A percentile compares a stretch with the other conserved stretches of the same genome.
Conservation (phyloP, 2,888 invertebrate genomes). For the Cerastoderma edule region DNA sequence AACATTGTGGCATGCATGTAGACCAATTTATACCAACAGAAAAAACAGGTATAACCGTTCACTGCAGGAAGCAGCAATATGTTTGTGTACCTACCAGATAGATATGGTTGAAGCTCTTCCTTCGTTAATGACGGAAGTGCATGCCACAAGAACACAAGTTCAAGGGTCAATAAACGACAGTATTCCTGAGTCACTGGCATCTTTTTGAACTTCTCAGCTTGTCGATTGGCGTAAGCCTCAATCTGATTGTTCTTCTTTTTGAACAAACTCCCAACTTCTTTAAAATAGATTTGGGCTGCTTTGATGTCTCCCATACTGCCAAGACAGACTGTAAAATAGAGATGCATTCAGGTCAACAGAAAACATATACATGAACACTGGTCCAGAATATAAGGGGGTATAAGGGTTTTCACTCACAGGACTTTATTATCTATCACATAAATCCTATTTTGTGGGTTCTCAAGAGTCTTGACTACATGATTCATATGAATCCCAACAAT, state of each 20-base stretch:
- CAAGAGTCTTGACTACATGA: no score
- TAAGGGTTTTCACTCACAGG: no score
- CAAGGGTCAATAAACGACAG: conserved; percentile 87
- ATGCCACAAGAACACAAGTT: conserved; percentile 89
- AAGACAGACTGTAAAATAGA: conserved; percentile 83
- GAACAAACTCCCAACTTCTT: conserved; percentile 83
- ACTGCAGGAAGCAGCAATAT: no score
- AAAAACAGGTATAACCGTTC: no score
- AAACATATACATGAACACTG: background rate
- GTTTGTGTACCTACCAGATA: conserved; percentile 79
- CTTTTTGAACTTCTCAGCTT: conserved; percentile 82
- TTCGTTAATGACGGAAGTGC: conserved; percentile 85
- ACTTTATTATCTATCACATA: no score
- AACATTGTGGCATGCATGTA: no score
- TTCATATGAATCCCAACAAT: no score
- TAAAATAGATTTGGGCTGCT: conserved; percentile 81
- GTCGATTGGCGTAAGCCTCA: conserved; percentile 83
- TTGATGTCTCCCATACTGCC: conserved; percentile 85
- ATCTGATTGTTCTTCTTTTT: conserved; percentile 84
- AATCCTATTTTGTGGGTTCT: no score
- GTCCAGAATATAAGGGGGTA: background rate
- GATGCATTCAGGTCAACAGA: background rate
- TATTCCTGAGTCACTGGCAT: conserved; percentile 80
- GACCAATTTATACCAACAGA: no score
- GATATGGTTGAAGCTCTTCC: conserved; percentile 72